Evolutionary conservation across 2,797 vertebrate species (phyloP), one percentile per base, ranked within the genome.

Genomic region (Aselliscus stoliczkanus): DNA sequence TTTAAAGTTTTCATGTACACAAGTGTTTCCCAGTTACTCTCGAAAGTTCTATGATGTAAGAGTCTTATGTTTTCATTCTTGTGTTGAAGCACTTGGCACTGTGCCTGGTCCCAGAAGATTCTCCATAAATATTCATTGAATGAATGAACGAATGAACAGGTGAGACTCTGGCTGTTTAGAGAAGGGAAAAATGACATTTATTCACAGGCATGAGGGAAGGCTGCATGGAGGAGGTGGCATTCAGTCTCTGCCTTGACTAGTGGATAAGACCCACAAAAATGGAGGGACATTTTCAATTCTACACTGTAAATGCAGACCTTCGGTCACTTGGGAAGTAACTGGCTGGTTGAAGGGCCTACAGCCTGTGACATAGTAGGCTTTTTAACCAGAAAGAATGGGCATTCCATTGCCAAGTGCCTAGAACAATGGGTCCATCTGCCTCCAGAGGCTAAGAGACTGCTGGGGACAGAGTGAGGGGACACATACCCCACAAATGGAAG

Each of bases 31-130:
- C 34, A 83, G 58, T 92, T 96, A 80, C 56, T 88, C 90, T 44
- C 34, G 76, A 87, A 97, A 86, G 72, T 88, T 90, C 60, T 82
- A 50, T 70, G 64, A 81, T 31, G 10, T 90, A 81, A 17, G 54
- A 70, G 15, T 65, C 65, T 76, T 93, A 15, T 47, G 31, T 72
- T 93, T 96, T 82, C 37, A 77, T 88, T 88, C 73, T 82, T 73
- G n/a, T 64, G 42, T 92, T 92, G 56, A 90, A 95, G 50, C 25
- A 88, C 62, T 92, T 96, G 88, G 27, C 67, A 88, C 70, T 72
- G 44, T 90, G 47, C 9, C 39, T 77, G 23, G 15, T 92, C 27
- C 54, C 72, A 72, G 60, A 90, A 90, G 47, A 81, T 52, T 85
- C 72, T 64, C 88, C 67, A 34, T 95, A 93, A 70, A 75, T 75